A percentile compares a stretch with the other conserved stretches of the same genome.
These are phyloP conservation scores for Picathartes gymnocephalus DNA, from an alignment of 2,113 vertebrate genomes.

Conservation along the genomic window DNA sequence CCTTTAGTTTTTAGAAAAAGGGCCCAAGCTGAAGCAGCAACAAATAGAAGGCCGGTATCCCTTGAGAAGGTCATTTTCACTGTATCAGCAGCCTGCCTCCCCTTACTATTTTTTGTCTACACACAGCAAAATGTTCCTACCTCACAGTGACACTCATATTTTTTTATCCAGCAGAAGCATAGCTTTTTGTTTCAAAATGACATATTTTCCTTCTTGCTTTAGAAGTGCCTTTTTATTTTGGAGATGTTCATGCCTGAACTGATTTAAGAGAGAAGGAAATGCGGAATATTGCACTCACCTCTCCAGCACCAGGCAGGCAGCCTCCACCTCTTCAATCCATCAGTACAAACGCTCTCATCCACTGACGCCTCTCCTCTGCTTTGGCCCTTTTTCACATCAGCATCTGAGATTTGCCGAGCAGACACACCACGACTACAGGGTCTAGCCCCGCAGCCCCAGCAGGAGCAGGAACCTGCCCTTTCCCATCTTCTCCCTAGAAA, in stretches of 20 bases:
- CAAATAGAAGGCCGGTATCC: conserved; percentile 17
- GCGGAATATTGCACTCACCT: conserved; percentile 37
- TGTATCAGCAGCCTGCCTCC: conserved; percentile 11
- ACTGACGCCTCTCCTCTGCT: not conserved
- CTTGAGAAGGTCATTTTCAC: conserved; percentile 60
- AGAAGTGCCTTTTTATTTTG: not conserved
- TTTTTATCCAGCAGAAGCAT: not conserved
- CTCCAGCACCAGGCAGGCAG: not conserved
- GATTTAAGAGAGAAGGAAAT: not conserved
- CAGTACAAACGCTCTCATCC: not conserved
- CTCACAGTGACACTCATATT: not conserved
- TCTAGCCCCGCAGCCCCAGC: not conserved
- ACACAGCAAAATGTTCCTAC: not conserved
- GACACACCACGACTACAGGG: not conserved
- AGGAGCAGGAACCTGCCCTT: not conserved
- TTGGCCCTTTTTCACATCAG: conserved; percentile 36
- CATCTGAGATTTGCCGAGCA: not conserved
- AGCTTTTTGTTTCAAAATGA: not conserved
- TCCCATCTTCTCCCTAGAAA: not conserved
- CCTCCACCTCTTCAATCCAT: conserved; percentile 22
- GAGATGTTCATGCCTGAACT: not conserved
- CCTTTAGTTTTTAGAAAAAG: not conserved
- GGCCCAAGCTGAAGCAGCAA: not conserved
- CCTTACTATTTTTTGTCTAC: not conserved
- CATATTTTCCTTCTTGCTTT: not conserved